Base-by-base conservation (phyloP, 2,888 invertebrate genomes). In the Schrankia costaestrigalis region DNA sequence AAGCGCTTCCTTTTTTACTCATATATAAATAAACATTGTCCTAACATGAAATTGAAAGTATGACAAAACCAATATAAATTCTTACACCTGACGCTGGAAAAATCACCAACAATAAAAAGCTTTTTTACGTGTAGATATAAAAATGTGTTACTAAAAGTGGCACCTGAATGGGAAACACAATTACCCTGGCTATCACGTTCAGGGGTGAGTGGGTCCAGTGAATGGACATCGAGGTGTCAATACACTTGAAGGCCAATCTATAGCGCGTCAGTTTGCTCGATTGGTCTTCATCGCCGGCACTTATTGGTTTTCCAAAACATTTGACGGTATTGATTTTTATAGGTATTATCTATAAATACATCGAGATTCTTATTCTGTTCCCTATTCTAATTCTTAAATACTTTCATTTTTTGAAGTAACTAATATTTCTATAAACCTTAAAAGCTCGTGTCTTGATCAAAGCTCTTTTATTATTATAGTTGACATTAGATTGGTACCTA, bases 221-320 rank as follows among this genome's bases (percentile, higher is more conserved):
- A 69, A 69, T 61, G 59, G 63, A 51, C 55, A 56, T 41, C 48
- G 43, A 40, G 41, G 45, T 54, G 44, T 54, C 56, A 55, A 56
- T 57, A 56, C 48, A 51, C 53, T 52, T 49, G 55, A 56, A 46
- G 35, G 47, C 38, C 57, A 56, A 63, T 57, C 55, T 51, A 58
- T 57, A 41, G 40, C 46, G 44, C 47, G 51, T 56, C 51, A 54
- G 41, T 49, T 51, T 44, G 42, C 36, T 46, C 43, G 47, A 48
- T 42, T 48, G 38, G 40, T 35, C 46, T 35, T 54, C 45, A 46
- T 43, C 39, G 40, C 18, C 33, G 33, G 32, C 34, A 42, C 49
- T 56, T 52, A 61, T 61, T 62, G 48, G 47, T 50, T 60, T 53
- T 42, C 43, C 41, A 45, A 53, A 53, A 52, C 45, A 45, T 40